Evolutionary conservation across 2,888 invertebrate species (phyloP).

Genomic region (Celastrina argiolus): DNA sequence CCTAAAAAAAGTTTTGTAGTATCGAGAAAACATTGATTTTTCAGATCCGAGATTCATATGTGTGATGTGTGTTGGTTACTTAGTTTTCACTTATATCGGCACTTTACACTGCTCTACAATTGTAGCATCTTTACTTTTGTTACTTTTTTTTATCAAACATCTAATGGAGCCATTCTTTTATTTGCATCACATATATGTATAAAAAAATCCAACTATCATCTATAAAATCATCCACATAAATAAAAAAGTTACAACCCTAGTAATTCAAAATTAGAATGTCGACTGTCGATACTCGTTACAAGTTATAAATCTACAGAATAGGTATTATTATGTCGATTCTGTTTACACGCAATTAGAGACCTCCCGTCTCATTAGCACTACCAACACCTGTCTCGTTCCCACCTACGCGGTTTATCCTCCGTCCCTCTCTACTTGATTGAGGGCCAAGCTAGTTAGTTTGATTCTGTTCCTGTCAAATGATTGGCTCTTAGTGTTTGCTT

Average conservation of each 20-base stretch:
- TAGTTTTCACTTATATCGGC: too few species aligned
- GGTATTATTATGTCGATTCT: slow-evolving; percentile 66
- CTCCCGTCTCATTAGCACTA: slow-evolving; percentile 69
- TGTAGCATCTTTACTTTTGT: too few species aligned
- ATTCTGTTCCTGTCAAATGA: slow-evolving; percentile 61
- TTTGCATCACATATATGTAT: too few species aligned
- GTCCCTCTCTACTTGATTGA: slow-evolving; percentile 57
- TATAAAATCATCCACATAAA: background rate
- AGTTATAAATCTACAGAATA: slow-evolving; percentile 42
- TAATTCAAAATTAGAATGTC: slow-evolving; percentile 26
- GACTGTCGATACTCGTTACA: slow-evolving; percentile 28
- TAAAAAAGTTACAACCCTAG: slow-evolving; percentile 16
- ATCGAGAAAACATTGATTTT: too few species aligned
- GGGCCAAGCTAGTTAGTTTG: slow-evolving; percentile 55
- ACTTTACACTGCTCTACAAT: too few species aligned
- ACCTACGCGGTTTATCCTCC: slow-evolving; percentile 36
- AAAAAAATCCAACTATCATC: too few species aligned
- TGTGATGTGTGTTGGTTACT: too few species aligned
- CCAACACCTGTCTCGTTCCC: slow-evolving; percentile 42
- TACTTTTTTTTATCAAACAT: too few species aligned
- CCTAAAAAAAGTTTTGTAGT: too few species aligned
- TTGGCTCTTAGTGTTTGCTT: slow-evolving; percentile 56
- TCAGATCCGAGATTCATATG: too few species aligned
- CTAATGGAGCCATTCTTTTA: too few species aligned
- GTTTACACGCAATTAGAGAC: slow-evolving; percentile 73